Base-by-base conservation (phyloP, 2,113 vertebrate genomes). In the Oxyruncus cristatus region DNA sequence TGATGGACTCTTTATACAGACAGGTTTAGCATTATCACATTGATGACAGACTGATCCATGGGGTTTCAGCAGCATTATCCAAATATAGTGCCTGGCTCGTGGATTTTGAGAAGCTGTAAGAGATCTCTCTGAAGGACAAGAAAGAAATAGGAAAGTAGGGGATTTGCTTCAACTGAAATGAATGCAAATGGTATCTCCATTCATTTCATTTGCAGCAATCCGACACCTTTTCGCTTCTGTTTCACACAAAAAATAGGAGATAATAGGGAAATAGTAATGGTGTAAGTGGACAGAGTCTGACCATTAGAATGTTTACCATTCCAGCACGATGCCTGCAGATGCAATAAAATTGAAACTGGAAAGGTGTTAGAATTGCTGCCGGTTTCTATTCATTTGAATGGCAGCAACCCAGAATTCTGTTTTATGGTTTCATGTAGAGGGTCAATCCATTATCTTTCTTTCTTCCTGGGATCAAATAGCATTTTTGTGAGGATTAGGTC, bases 261-360 rank as follows among this genome's bases (percentile, higher is more conserved):
- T 97, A 97, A 98, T 97, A 95, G 93, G 86, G 95, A 97, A 98
- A 96, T 93, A 94, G 97, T 91, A 95, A 95, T 94, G 86, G 92
- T 68, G 32, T 96, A 98, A 97, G 94, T 97, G 97, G 97, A 97
- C 94, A 97, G 96, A 95, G 59, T 35, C 93, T 94, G 96, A 50
- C 96, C 98, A 98, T 98, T 98, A 98, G 98, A 97, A 98, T 98
- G 97, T 98, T 98, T 98, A 97, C 96, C 93, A 96, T 98, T 97
- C 91, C 96, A 96, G 94, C 92, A 85, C 21, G 97, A 97, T 94
- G 94, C 91, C 96, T 97, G 97, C 95, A 97, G 95, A 97, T 97
- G 93, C 97, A 98, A 89, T 94, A 95, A 97, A 98, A 98, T 98
- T 98, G 98, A 97, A 97, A 97, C 92, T 91, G 94, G 96, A 93